A percentile compares a stretch with the other conserved stretches of the same genome.
These are phyloP conservation scores for Chiloscyllium plagiosum DNA, from an alignment of 2,113 vertebrate genomes.

Conservation along the genomic window DNA sequence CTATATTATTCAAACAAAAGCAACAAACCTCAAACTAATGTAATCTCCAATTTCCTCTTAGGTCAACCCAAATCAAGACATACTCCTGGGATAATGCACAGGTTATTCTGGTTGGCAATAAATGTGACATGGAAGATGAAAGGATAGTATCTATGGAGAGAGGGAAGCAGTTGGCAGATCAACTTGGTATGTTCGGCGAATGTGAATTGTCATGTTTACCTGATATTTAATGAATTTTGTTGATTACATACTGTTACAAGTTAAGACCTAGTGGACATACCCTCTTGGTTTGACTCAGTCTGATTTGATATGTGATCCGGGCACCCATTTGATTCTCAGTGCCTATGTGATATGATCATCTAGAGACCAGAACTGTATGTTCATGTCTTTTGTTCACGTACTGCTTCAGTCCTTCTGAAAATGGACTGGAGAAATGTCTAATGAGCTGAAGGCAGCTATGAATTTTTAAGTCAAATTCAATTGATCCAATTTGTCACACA, in stretches of 20 bases:
- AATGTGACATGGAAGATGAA: conserved; percentile 97
- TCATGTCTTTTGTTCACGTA: background rate
- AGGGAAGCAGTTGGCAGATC: conserved; percentile 85
- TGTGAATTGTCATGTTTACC: background rate
- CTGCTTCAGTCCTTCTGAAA: background rate
- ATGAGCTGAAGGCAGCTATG: background rate
- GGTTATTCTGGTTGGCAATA: conserved; percentile 91
- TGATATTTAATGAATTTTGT: background rate
- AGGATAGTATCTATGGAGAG: conserved; percentile 81
- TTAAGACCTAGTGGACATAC: background rate
- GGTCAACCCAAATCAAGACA: conserved; percentile 97
- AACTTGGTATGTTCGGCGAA: conserved; percentile 72
- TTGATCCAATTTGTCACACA: background rate
- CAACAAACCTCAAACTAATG: background rate
- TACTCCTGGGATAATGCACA: conserved; percentile 98
- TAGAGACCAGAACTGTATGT: background rate
- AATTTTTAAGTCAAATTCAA: background rate
- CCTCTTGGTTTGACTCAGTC: background rate
- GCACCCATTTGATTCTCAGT: background rate
- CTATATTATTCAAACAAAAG: background rate
- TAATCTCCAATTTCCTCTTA: conserved; percentile 48
- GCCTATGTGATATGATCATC: background rate
- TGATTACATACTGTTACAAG: background rate
- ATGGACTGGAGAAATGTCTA: background rate
- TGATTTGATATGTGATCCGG: background rate